phyloP scores from a whole-genome alignment of 2,113 vertebrate genomes.

The Scatophagus argus region DNA sequence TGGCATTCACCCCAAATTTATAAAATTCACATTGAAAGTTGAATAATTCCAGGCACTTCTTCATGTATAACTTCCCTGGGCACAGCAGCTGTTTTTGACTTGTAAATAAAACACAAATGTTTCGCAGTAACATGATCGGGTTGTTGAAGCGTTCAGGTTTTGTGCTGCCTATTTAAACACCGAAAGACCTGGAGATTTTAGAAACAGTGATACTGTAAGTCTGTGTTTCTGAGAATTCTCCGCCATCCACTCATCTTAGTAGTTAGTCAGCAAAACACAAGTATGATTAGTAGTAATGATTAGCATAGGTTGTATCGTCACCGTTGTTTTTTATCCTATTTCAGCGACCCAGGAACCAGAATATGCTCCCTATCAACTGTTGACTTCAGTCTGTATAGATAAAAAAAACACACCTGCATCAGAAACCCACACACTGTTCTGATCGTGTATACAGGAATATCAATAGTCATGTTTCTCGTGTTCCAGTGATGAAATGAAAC shows the following conservation, averaged over 20 bases:
- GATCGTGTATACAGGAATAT: background rate
- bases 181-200: no score
- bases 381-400: background rate
- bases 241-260: background rate
- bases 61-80: background rate
- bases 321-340: background rate
- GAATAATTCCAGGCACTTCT: background rate
- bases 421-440: background rate
- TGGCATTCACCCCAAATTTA: background rate
- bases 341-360: background rate
- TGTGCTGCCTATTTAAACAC: no score
- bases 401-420: background rate
- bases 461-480: background rate
- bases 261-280: background rate
- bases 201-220: no score
- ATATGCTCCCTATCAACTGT: background rate
- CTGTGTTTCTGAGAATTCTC: background rate
- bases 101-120: background rate
- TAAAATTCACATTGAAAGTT: background rate
- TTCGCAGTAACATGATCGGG: background rate
- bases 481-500: no score
- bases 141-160: no score
- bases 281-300: background rate
- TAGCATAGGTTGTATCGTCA: background rate
- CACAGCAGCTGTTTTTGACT: background rate